Evolutionary conservation across 2,113 vertebrate genomes (phyloP).

Genomic region (Zeus faber): DNA sequence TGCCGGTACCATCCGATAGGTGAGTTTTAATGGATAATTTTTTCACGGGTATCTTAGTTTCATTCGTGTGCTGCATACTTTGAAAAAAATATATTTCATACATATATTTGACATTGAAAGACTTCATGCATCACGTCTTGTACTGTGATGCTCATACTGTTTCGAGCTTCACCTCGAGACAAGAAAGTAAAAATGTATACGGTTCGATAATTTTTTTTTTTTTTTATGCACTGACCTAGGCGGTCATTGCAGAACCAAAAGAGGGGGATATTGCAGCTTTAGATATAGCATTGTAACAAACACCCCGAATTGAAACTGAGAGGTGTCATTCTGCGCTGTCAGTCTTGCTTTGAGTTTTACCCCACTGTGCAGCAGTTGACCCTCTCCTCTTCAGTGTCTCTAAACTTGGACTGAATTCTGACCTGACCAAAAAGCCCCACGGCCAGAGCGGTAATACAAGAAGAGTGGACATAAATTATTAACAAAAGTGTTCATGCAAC

Average conservation of each 20-base stretch:
- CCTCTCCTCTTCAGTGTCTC: conserved; percentile 38
- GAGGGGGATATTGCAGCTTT: conserved; percentile 1
- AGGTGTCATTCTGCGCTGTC: conserved; percentile 33
- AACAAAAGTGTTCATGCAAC: conserved; percentile 31
- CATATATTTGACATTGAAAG: too few species aligned
- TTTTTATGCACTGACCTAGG: too few species aligned
- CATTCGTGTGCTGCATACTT: too few species aligned
- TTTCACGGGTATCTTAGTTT: background rate
- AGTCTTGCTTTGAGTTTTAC: conserved; percentile 10
- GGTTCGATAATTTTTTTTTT: too few species aligned
- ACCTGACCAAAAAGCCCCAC: conserved; percentile 36
- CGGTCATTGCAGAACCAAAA: too few species aligned
- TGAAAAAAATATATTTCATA: too few species aligned
- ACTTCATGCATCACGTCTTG: too few species aligned
- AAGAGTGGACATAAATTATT: conserved; percentile 51
- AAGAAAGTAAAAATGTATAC: too few species aligned
- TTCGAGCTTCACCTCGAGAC: too few species aligned
- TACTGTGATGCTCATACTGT: too few species aligned
- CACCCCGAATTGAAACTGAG: conserved; percentile 34
- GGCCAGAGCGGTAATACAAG: conserved; percentile 50
- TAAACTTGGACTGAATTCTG: conserved; percentile 47
- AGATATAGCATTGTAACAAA: conserved; percentile 10
- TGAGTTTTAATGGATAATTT: conserved; percentile 23
- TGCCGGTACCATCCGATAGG: conserved; percentile 21
- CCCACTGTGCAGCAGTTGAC: conserved; percentile 30